Percentiles rank a stretch among this genome's conserved stretches.
Evolutionary conservation across 2,888 invertebrate genomes (phyloP).

Genomic region (Dendrolimus houi): DNA sequence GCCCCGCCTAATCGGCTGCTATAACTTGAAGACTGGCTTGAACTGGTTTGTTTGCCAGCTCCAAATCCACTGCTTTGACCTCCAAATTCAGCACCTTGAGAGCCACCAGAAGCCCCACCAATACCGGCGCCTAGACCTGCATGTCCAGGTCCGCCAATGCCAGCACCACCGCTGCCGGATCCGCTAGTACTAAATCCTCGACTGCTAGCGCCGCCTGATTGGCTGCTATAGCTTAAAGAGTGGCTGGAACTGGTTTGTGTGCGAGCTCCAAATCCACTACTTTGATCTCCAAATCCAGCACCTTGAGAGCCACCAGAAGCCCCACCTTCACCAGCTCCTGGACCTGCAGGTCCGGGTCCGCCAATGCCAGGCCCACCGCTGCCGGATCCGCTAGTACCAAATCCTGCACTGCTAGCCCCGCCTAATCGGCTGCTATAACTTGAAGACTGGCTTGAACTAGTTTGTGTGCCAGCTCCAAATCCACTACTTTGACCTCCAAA

Average conservation of each 20-base stretch:
- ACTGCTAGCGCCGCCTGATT: background rate
- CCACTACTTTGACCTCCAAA: background rate
- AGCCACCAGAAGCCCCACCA: conserved; percentile 15
- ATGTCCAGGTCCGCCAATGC: conserved; percentile 17
- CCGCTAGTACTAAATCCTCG: background rate
- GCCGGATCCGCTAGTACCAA: background rate
- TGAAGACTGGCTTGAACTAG: conserved; percentile 13
- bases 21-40: background rate
- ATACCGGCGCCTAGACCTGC: conserved; percentile 1
- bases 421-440: conserved; percentile 13
- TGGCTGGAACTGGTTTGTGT: conserved; percentile 1
- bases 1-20: conserved; percentile 2
- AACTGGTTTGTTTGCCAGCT: conserved; percentile 3
- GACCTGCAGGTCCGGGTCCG: conserved; percentile 7
- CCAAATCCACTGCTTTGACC: background rate
- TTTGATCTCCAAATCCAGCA: background rate
- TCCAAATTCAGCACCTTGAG: conserved; percentile 6
- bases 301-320: background rate
- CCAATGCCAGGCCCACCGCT: conserved; percentile 9
- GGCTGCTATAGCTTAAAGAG: conserved; percentile 5
- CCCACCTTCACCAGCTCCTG: conserved; percentile 13
- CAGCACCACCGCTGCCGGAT: background rate
- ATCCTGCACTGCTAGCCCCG: conserved; percentile 1
- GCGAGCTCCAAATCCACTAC: conserved; percentile 3
- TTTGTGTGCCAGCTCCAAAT: conserved; percentile 1